phyloP scores from a whole-genome alignment of 2,797 vertebrate species.

The Pogoniulus pusillus region DNA sequence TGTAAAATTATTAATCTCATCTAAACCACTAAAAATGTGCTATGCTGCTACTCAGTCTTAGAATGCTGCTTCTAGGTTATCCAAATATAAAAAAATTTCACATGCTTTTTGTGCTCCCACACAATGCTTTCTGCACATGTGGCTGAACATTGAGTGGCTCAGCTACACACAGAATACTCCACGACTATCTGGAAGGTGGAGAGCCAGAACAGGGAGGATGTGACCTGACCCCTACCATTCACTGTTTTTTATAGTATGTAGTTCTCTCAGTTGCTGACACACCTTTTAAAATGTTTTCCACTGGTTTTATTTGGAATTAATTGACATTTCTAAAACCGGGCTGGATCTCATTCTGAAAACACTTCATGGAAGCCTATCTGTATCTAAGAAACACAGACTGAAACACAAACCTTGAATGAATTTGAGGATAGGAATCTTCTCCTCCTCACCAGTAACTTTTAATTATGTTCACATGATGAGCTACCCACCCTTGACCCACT shows the following conservation, averaged over 20 bases:
- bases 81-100: conserved; percentile 30
- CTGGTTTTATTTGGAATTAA: background rate
- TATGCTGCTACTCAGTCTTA: background rate
- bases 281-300: background rate
- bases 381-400: background rate
- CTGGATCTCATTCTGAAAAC: background rate
- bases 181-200: background rate
- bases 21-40: conserved; percentile 30
- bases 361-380: background rate
- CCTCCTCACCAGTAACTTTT: background rate
- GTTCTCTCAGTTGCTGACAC: background rate
- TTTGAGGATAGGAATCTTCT: background rate
- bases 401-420: background rate
- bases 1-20: conserved; percentile 51
- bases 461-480: background rate
- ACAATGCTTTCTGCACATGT: background rate
- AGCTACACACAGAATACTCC: background rate
- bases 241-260: background rate
- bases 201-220: background rate
- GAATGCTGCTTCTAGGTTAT: background rate
- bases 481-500: background rate
- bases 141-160: background rate
- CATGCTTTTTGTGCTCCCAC: background rate
- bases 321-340: background rate
- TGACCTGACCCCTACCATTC: background rate